Conservation (phyloP, 2,888 invertebrate species). For the Nemoura dubitans region DNA sequence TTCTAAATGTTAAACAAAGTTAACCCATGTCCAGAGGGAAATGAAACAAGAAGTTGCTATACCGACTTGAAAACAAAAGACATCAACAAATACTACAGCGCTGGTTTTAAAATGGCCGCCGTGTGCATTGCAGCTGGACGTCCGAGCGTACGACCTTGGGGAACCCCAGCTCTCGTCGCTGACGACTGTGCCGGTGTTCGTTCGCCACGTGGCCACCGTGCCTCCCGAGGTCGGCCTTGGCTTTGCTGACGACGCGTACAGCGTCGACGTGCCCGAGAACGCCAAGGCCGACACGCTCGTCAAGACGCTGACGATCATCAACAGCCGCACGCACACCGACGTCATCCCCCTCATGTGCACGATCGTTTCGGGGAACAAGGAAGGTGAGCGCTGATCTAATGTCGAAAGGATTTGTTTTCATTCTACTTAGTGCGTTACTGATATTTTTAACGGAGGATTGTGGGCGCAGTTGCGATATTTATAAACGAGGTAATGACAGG, state of each 20-base stretch:
- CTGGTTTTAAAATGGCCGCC: too few species aligned
- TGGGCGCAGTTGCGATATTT: too few species aligned
- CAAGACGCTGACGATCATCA: slow-evolving; percentile 77
- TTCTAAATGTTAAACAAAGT: too few species aligned
- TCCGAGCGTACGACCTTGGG: slow-evolving; percentile 86
- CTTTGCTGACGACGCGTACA: slow-evolving; percentile 87
- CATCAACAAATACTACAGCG: too few species aligned
- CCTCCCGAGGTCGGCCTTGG: slow-evolving; percentile 80
- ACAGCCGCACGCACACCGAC: slow-evolving; percentile 73
- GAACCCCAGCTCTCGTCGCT: slow-evolving; percentile 85
- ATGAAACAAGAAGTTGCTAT: too few species aligned
- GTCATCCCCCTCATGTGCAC: slow-evolving; percentile 78
- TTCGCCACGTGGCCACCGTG: slow-evolving; percentile 79
- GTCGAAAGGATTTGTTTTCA: too few species aligned
- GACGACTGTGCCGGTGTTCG: slow-evolving; percentile 81
- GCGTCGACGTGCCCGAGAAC: slow-evolving; percentile 84
- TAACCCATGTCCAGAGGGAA: too few species aligned
- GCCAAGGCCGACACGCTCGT: slow-evolving; percentile 72
- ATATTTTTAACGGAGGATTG: too few species aligned
- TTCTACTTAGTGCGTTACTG: too few species aligned
- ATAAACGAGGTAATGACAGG: too few species aligned
- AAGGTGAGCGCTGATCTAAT: slow-evolving; percentile 66
- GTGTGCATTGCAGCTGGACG: slow-evolving; percentile 71
- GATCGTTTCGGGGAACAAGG: slow-evolving; percentile 79
- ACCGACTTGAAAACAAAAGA: too few species aligned